phyloP scores from a whole-genome alignment of 2,113 vertebrate species.

The Silurus meridionalis region DNA sequence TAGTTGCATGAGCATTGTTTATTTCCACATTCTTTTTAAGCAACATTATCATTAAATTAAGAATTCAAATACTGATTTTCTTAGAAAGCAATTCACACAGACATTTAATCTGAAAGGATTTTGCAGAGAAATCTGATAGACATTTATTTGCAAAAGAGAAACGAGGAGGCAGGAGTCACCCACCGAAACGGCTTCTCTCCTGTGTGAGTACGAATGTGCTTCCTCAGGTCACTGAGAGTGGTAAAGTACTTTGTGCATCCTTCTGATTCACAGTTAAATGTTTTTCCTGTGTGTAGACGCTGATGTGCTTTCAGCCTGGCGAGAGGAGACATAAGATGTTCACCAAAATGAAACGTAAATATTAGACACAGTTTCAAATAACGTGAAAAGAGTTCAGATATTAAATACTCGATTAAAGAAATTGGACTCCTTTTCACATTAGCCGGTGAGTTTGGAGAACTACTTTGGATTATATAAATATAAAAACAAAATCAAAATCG shows the following conservation, averaged over 20 bases:
- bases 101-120: not conserved
- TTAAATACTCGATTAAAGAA: not conserved
- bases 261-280: slow-evolving; percentile 99
- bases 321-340: not conserved
- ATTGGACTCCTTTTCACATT: not conserved
- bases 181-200: slow-evolving; percentile 98
- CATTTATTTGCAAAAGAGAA: not conserved
- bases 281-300: slow-evolving; percentile 98
- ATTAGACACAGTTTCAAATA: not conserved
- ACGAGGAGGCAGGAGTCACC: slow-evolving; percentile 35
- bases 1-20: not conserved
- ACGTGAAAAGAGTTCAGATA: not conserved
- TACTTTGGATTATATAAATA: not conserved
- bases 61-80: not conserved
- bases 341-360: not conserved
- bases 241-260: slow-evolving; percentile 99
- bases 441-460: not conserved
- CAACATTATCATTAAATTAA: not conserved
- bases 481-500: not conserved
- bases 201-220: slow-evolving; percentile 98
- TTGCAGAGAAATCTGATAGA: not conserved
- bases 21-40: not conserved
- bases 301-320: slow-evolving; percentile 96
- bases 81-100: not conserved
- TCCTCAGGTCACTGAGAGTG: slow-evolving; percentile 97